Evolutionary conservation across 2,113 vertebrate species (phyloP).

Genomic region (Dipodomys stephensi): DNA sequence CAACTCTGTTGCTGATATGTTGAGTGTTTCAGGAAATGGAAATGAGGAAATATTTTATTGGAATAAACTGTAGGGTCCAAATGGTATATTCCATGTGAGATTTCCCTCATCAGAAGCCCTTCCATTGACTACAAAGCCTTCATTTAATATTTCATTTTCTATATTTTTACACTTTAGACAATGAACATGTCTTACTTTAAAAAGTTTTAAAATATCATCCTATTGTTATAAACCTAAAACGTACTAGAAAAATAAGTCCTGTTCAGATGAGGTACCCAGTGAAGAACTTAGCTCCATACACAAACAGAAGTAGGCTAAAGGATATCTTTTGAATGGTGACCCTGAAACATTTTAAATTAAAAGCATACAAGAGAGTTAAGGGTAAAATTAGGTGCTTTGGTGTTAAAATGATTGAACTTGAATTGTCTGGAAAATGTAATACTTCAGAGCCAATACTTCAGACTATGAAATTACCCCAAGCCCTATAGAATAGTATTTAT

Average conservation of each 20-base stretch:
- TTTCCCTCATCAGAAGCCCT: not conserved
- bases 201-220: slow-evolving; percentile 11
- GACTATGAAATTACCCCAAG: not conserved
- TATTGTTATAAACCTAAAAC: not conserved
- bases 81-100: not conserved
- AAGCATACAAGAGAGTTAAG: not conserved
- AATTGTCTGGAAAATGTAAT: not conserved
- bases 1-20: not conserved
- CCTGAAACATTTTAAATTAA: not conserved
- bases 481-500: not conserved
- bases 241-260: not conserved
- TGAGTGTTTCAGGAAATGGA: not conserved
- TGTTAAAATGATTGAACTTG: slow-evolving; percentile 55
- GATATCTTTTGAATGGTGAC: slow-evolving; percentile 5
- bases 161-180: not conserved
- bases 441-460: not conserved
- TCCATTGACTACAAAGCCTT: not conserved
- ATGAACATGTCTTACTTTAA: slow-evolving; percentile 1
- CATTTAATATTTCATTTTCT: slow-evolving; percentile 37
- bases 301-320: not conserved
- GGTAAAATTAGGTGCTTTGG: slow-evolving; percentile 38
- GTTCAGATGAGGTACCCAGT: not conserved
- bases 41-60: not conserved
- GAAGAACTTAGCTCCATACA: not conserved
- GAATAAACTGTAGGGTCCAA: not conserved